Base-by-base conservation (phyloP, 2,797 vertebrate species). In the Emys orbicularis region DNA sequence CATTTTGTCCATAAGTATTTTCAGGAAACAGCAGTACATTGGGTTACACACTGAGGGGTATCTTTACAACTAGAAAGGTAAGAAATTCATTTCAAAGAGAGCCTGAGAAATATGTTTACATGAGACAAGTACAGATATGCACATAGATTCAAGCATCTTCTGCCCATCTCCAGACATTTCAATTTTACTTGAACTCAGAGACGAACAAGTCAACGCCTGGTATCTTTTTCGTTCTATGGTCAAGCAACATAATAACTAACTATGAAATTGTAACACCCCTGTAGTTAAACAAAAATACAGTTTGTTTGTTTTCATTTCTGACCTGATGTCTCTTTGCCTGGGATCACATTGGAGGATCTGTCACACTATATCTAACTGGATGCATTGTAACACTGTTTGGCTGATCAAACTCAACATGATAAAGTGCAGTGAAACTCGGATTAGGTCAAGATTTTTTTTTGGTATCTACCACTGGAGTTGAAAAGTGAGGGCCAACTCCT, bases 221-320 rank as follows among this genome's bases (percentile, higher is more conserved):
- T n/a, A 93, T 1, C 49, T 90, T 84, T 89, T 80, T 85, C 50
- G 80, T 92, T 79, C 68, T 80, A 37, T 13, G 57, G 41, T 72
- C 89, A 59, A 89, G 12, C 2, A 68, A 15, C 18, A 56, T 79
- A n/a, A 15, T 29, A 94, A 92, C 23, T n/a, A 47, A 61, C 49
- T 47, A 79, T 84, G 12, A 93, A 93, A 84, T 31, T 49, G 92
- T 85, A 41, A 77, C 65, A 59, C 41, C 29, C 25, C 57, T 3
- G 13, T 34, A 83, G 49, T 92, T 86, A 93, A 81, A n/a, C 1
- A 44, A 86, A 91, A 91, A 93, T 44, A 29, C 41, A 79, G 74
- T 81, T 68, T 94, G 61, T 57, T 94, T 54, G 13, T 90, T 95
- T 94, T 72, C 34, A 21, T 95, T 93, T 92, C 89, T 95, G 91